A percentile compares a stretch with the other conserved stretches of the same genome.
Conservation (phyloP, 53 echinoderm and acorn worm species). For the Temnopleurus reevesii region DNA sequence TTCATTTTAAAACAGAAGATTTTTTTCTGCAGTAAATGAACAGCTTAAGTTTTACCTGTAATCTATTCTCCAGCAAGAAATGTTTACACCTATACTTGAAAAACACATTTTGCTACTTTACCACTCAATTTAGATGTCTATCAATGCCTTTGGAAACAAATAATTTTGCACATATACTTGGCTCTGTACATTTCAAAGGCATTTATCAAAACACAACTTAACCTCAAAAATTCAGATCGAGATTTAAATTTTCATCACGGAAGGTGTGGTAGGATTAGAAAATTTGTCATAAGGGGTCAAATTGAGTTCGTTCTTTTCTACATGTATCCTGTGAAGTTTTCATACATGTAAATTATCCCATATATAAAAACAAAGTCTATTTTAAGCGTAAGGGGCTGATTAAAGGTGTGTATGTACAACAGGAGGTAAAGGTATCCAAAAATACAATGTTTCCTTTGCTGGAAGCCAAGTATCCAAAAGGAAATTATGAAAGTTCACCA, state of each 20-base stretch:
- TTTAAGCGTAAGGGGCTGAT: not conserved
- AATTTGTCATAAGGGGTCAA: slow-evolving; percentile 35
- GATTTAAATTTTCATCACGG: not conserved
- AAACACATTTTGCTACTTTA: not conserved
- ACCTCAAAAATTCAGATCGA: too few species aligned
- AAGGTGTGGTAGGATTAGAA: slow-evolving; percentile 12
- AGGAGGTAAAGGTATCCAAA: not conserved
- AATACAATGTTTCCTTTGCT: not conserved
- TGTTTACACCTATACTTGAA: too few species aligned
- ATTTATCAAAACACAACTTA: not conserved
- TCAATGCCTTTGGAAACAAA: not conserved
- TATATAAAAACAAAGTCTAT: not conserved
- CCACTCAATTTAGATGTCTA: too few species aligned
- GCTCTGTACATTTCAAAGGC: not conserved
- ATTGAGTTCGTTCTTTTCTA: not conserved
- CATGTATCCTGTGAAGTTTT: not conserved
- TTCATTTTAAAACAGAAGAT: too few species aligned
- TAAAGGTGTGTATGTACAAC: not conserved
- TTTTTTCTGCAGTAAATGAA: too few species aligned
- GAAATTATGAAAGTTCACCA: not conserved
- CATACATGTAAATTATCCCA: not conserved
- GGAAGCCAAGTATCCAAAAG: not conserved
- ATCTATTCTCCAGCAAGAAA: too few species aligned
- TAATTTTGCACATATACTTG: not conserved
- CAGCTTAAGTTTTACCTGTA: too few species aligned